Percentiles rank a stretch among this genome's conserved stretches.
Conservation (phyloP, 2,797 vertebrate species). For the Poecile montanus region DNA sequence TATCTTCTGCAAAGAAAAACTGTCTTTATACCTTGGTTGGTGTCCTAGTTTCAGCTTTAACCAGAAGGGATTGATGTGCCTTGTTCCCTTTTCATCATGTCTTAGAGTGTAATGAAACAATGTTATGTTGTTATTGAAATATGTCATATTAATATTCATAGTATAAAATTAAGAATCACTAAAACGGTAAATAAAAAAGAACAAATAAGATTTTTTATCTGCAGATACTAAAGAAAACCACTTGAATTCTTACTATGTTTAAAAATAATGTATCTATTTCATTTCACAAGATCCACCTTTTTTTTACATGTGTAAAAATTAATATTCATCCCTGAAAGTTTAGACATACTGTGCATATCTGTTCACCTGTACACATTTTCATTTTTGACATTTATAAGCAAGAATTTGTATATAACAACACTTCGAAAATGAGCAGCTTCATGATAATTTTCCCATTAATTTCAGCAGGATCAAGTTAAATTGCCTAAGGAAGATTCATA, state of each 20-base stretch:
- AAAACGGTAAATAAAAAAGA: not conserved
- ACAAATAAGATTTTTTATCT: not conserved
- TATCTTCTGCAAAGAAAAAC: not conserved
- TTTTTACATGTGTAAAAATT: not conserved
- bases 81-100: not conserved
- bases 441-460: not conserved
- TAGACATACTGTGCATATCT: not conserved
- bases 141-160: not conserved
- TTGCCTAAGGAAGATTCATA: not conserved
- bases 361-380: not conserved
- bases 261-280: not conserved
- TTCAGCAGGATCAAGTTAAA: not conserved
- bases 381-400: not conserved
- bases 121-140: not conserved
- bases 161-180: not conserved
- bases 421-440: not conserved
- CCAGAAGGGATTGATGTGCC: not conserved
- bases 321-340: not conserved
- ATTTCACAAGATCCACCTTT: not conserved
- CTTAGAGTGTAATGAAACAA: not conserved
- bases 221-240: not conserved
- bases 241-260: not conserved
- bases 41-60: not conserved
- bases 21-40: fast-evolving
- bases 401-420: not conserved